A percentile compares a stretch with the other conserved stretches of the same genome.
Evolutionary conservation across 2,888 invertebrate genomes (phyloP).

Genomic region (Taphrorychus bicolor): DNA sequence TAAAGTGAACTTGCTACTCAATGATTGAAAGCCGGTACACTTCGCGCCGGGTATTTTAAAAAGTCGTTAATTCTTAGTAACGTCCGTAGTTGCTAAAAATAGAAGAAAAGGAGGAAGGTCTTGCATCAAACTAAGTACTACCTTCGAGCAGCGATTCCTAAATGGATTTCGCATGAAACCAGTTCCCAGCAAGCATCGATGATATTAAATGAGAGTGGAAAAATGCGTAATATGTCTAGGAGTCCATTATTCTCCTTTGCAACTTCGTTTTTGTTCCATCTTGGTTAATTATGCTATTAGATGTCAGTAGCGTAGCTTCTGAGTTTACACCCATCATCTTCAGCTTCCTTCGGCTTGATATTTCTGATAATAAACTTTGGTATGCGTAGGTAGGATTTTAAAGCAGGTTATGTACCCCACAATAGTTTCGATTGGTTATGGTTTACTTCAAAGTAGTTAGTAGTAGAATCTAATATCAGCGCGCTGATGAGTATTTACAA

Average conservation of each 20-base stretch:
- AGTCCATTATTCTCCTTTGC: constrained; percentile 34
- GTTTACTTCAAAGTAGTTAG: too few species aligned
- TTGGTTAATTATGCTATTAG: constrained; percentile 28
- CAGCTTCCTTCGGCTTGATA: too few species aligned
- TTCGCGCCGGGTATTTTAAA: constrained; percentile 6
- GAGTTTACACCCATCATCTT: background rate
- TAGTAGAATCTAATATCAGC: too few species aligned
- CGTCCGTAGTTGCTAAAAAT: constrained; percentile 19
- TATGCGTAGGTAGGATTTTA: too few species aligned
- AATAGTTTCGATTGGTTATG: too few species aligned
- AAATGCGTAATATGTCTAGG: constrained; percentile 26
- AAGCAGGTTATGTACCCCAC: too few species aligned
- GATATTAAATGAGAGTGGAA: constrained; percentile 29
- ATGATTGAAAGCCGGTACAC: too few species aligned
- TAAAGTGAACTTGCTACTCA: too few species aligned
- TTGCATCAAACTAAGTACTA: constrained; percentile 31
- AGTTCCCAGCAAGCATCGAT: constrained; percentile 23
- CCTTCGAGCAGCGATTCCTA: constrained; percentile 33
- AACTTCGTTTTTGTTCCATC: constrained; percentile 20
- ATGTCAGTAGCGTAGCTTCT: background rate
- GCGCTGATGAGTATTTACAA: too few species aligned
- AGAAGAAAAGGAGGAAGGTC: constrained; percentile 18
- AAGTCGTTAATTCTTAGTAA: constrained; percentile 25
- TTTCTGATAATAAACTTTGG: too few species aligned
- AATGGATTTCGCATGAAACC: constrained; percentile 38